These are phyloP conservation scores for Xenus cinereus DNA, from an alignment of 2,113 vertebrate genomes.

Conservation along the genomic window DNA sequence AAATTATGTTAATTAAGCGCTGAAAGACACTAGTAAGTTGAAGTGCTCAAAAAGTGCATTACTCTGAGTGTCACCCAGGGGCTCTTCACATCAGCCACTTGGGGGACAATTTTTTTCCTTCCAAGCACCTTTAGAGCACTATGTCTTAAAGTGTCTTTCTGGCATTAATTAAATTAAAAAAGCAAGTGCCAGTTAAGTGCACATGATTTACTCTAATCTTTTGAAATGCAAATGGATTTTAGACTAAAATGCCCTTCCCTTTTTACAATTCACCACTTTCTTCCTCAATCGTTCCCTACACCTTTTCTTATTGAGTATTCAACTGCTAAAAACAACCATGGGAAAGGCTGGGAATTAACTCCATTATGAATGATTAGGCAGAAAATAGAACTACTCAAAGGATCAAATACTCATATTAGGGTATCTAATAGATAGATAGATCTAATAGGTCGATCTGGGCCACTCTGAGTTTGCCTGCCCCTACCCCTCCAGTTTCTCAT, in stretches of 20 bases:
- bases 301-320: not conserved
- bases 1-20: slow-evolving; percentile 75
- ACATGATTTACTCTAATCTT: slow-evolving; percentile 50
- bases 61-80: slow-evolving; percentile 69
- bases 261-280: not conserved
- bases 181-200: slow-evolving; percentile 56
- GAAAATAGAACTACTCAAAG: not conserved
- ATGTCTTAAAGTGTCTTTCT: slow-evolving; percentile 67
- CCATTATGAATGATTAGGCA: not conserved
- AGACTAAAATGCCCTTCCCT: slow-evolving; percentile 10
- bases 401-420: not conserved
- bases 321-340: not conserved
- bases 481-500: not conserved
- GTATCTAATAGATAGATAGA: not conserved
- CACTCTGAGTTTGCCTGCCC: not conserved
- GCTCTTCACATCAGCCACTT: slow-evolving; percentile 64
- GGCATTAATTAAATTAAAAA: slow-evolving; percentile 70
- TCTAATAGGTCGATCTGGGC: not conserved
- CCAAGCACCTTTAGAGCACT: slow-evolving; percentile 48
- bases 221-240: slow-evolving; percentile 39
- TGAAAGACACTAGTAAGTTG: slow-evolving; percentile 71
- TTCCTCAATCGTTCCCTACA: not conserved
- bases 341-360: not conserved
- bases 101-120: slow-evolving; percentile 55
- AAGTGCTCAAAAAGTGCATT: slow-evolving; percentile 75